phyloP scores from a whole-genome alignment of 2,113 vertebrate genomes.

The Myxocyprinus asiaticus region DNA sequence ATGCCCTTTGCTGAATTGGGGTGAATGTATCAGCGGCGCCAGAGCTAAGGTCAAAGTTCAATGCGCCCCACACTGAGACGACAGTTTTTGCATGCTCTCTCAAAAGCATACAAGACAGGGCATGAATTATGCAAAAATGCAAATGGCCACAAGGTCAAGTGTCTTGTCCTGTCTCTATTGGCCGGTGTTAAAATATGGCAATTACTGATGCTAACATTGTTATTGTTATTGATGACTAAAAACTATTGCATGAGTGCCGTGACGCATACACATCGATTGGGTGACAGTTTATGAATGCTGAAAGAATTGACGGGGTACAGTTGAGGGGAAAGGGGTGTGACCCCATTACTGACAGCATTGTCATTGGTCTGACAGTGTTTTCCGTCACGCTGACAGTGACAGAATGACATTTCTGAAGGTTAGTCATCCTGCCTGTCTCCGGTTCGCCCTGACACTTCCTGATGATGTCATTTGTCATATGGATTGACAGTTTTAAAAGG shows the following conservation, averaged over 20 bases:
- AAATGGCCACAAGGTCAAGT: conserved; percentile 62
- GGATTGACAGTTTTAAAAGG: conserved; percentile 11
- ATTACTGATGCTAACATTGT: conserved; percentile 59
- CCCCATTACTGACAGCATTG: conserved; percentile 49
- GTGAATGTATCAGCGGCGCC: conserved; percentile 26
- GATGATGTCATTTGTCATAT: conserved; percentile 39
- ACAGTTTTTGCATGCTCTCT: conserved; percentile 5
- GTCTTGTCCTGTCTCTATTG: conserved; percentile 53
- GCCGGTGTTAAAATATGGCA: conserved; percentile 45
- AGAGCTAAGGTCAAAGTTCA: conserved; percentile 44
- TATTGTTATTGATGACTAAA: conserved; percentile 57
- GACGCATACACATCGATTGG: conserved; percentile 53
- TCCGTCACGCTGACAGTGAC: conserved; percentile 51
- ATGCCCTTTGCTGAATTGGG: conserved; percentile 37
- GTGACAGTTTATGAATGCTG: conserved; percentile 51
- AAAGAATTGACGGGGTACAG: conserved; percentile 28
- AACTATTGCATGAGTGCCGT: conserved; percentile 34
- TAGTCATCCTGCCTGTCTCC: conserved; percentile 38
- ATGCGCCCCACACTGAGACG: not conserved
- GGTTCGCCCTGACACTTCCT: conserved; percentile 13
- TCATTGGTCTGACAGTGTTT: conserved; percentile 55
- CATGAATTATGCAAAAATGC: conserved; percentile 52
- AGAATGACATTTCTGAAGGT: conserved; percentile 59
- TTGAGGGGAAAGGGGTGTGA: conserved; percentile 27
- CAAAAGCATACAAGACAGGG: not conserved